Base-by-base conservation (phyloP, 2,888 invertebrate species). In the Habroteleia sp. region DNA sequence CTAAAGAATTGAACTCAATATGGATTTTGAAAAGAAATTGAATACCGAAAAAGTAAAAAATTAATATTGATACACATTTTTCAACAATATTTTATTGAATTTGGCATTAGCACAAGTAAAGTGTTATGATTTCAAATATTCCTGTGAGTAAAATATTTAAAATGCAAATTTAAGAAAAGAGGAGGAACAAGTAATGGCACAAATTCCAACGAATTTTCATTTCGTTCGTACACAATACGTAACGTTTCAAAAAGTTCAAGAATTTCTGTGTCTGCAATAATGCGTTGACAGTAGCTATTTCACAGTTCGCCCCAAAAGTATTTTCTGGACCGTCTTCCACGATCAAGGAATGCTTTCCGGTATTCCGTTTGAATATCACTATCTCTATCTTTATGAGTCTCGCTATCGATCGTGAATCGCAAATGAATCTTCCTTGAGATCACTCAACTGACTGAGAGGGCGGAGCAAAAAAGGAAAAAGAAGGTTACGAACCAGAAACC, bases 371-470 rank as follows among this genome's bases (percentile, higher is more conserved):
- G 73, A 74, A 79, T 81, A 74, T 72, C 65, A 33, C 29, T 56
- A 77, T 48, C 31, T 48, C 17, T 44, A 83, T 82, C 81, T 83
- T 83, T 83, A 82, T 79, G 80, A 82, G 79, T 65, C 62, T 76
- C 46, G 77, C 80, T 82, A 81, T 81, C 80, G 77, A 50, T 60
- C 62, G 58, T 68, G 75, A 79, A 84, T 83, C 83, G 76, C 56
- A 23, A 65, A 79, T 81, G 81, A 83, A 81, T 76, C 79, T 77
- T 69, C 54, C 66, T 66, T 42, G 52, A 62, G 75, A 79, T 79
- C 74, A 63, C 75, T 76, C 76, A 65, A 54, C 41, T 46, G 16
- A 11, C 48, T 35, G 17, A 62, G 54, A 48, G 27, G 35, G 37
- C 35, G 72, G 20, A 14, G 13, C 17, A 8, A 16, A 4, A 8